These are phyloP conservation scores for Aquatica leii DNA, from an alignment of 2,888 invertebrate genomes.

Conservation along the genomic window DNA sequence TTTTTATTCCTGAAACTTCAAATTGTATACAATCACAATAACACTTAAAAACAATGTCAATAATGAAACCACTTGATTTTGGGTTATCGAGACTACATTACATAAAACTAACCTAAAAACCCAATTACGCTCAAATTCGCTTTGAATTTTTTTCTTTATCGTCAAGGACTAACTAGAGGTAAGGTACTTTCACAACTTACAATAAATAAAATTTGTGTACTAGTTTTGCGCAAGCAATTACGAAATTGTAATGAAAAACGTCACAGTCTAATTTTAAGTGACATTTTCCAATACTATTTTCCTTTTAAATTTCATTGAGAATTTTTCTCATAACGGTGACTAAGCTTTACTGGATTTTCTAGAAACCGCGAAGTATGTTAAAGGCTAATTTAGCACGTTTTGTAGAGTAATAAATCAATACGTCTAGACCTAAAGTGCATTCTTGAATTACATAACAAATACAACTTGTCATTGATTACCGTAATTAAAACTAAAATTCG, in stretches of 20 bases:
- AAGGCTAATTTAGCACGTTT: conserved; percentile 16
- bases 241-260: conserved; percentile 5
- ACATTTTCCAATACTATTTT: not conserved
- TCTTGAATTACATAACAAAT: conserved; percentile 29
- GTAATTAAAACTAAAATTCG: no score
- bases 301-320: not conserved
- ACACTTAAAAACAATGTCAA: not conserved
- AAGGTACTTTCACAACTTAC: conserved; percentile 17
- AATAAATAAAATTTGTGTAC: no score
- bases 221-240: no score
- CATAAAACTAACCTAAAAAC: conserved; percentile 21
- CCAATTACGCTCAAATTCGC: conserved; percentile 12
- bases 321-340: conserved; percentile 2
- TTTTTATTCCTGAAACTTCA: conserved; percentile 11
- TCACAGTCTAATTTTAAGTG: conserved; percentile 4
- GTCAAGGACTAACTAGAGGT: not conserved
- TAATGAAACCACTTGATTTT: conserved; percentile 1
- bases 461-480: not conserved
- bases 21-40: not conserved
- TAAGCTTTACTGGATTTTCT: no score
- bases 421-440: conserved; percentile 26
- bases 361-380: conserved; percentile 23
- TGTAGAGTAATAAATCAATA: conserved; percentile 26
- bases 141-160: conserved; percentile 6
- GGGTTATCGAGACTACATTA: not conserved